Evolutionary conservation across 2,797 vertebrate genomes (phyloP).

Genomic region (Lagocephalus sceleratus): DNA sequence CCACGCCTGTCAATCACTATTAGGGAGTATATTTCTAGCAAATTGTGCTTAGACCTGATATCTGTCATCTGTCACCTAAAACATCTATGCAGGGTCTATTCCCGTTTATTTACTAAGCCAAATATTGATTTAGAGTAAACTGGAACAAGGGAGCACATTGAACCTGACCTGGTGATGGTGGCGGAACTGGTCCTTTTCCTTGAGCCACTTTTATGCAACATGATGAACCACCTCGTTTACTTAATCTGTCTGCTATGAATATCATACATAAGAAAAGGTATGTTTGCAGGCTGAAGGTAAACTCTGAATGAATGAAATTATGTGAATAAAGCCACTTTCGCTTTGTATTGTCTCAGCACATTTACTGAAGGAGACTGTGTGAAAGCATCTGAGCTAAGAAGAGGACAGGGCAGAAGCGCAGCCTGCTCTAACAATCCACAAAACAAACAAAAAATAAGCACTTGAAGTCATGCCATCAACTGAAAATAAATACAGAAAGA

Average conservation of each 20-base stretch:
- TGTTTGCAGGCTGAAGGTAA: too few species aligned
- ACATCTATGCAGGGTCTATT: slow-evolving; percentile 23
- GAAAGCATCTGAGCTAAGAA: too few species aligned
- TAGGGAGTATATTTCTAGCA: slow-evolving; percentile 30
- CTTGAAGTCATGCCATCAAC: too few species aligned
- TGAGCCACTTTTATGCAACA: slow-evolving; percentile 17
- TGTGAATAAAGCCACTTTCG: too few species aligned
- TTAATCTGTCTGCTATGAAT: background rate
- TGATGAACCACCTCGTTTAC: slow-evolving; percentile 19
- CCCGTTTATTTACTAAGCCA: slow-evolving; percentile 30
- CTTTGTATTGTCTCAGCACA: too few species aligned
- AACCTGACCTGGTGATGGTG: slow-evolving; percentile 22
- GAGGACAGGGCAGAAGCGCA: too few species aligned
- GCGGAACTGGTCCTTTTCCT: slow-evolving; percentile 6
- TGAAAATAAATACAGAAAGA: too few species aligned
- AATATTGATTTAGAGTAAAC: slow-evolving; percentile 26
- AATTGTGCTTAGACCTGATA: slow-evolving; percentile 34
- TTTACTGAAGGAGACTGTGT: too few species aligned
- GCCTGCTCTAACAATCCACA: too few species aligned
- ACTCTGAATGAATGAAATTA: too few species aligned
- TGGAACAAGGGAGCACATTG: background rate
- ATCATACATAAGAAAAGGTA: too few species aligned
- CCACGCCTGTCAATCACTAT: slow-evolving; percentile 45
- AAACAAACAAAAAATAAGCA: too few species aligned
- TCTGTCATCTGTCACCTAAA: slow-evolving; percentile 39